Conservation (phyloP, 1,140 invertebrate genomes). For the Habropoda laboriosa region DNA sequence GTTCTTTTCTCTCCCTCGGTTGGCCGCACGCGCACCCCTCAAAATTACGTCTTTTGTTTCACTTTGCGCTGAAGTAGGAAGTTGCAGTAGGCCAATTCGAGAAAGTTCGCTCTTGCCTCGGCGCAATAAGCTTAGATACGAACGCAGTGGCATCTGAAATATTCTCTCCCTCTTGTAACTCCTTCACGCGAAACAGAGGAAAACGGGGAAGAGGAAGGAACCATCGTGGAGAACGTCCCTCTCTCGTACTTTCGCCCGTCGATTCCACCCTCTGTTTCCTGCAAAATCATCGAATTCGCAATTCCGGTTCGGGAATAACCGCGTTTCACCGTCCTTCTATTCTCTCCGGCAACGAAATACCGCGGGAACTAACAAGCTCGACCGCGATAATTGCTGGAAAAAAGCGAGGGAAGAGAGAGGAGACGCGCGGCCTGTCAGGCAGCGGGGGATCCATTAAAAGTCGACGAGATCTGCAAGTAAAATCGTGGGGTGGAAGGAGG, state of each 20-base stretch:
- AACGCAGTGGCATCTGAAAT: conserved; percentile 35
- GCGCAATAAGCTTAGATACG: conserved; percentile 61
- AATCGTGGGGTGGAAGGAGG: background rate
- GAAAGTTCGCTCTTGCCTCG: conserved; percentile 64
- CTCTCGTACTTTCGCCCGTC: background rate
- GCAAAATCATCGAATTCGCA: conserved; percentile 1
- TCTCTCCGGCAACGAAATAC: too few relatives aligned
- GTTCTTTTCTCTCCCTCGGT: conserved; percentile 19
- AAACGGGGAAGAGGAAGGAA: background rate
- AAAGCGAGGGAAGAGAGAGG: background rate
- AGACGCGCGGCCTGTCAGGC: background rate
- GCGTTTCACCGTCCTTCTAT: too few relatives aligned
- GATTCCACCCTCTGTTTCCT: too few relatives aligned
- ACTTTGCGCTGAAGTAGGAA: conserved; percentile 68
- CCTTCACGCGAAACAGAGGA: background rate
- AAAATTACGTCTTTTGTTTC: conserved; percentile 61
- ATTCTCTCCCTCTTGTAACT: background rate
- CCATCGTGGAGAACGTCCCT: background rate
- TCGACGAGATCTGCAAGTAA: conserved; percentile 41
- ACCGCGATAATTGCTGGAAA: conserved; percentile 30
- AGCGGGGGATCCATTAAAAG: conserved; percentile 25
- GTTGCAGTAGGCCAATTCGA: conserved; percentile 62
- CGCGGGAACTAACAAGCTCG: conserved; percentile 14
- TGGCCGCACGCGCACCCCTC: conserved; percentile 28
- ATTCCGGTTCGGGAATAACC: background rate